Percentiles rank a stretch among this genome's conserved stretches.
Evolutionary conservation across 2,888 invertebrate species (phyloP).

Genomic region (Crematogaster levior): DNA sequence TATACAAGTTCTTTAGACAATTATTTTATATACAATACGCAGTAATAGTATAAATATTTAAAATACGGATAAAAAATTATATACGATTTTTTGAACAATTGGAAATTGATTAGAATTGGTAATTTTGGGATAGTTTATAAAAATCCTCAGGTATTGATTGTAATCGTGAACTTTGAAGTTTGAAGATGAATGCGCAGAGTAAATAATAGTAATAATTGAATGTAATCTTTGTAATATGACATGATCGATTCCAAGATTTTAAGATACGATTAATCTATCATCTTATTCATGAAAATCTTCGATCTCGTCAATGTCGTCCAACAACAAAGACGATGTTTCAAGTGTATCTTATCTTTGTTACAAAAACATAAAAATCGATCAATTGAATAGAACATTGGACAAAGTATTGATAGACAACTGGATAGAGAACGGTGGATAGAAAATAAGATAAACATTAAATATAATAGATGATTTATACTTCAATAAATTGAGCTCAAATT

Average conservation of each 20-base stretch:
- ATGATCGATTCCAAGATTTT: neutral
- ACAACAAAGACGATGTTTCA: neutral
- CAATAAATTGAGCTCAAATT: neutral
- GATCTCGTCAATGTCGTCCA: neutral
- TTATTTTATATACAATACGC: neutral
- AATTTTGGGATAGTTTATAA: too few species aligned
- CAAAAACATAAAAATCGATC: neutral
- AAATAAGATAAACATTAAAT: neutral
- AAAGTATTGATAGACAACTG: neutral
- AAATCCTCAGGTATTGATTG: neutral
- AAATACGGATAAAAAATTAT: neutral
- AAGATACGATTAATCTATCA: neutral
- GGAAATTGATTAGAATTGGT: neutral
- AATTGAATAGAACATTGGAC: neutral
- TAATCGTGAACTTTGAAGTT: neutral
- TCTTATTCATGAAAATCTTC: neutral
- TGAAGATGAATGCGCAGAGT: neutral
- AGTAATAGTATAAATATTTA: neutral
- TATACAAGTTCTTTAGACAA: too few species aligned
- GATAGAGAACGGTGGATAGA: neutral
- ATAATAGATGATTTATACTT: neutral
- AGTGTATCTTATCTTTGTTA: neutral
- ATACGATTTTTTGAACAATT: neutral
- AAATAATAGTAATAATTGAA: neutral
- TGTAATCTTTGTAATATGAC: neutral